Conservation (phyloP, 2,888 invertebrate genomes). For the Rhamnusium bicolor region DNA sequence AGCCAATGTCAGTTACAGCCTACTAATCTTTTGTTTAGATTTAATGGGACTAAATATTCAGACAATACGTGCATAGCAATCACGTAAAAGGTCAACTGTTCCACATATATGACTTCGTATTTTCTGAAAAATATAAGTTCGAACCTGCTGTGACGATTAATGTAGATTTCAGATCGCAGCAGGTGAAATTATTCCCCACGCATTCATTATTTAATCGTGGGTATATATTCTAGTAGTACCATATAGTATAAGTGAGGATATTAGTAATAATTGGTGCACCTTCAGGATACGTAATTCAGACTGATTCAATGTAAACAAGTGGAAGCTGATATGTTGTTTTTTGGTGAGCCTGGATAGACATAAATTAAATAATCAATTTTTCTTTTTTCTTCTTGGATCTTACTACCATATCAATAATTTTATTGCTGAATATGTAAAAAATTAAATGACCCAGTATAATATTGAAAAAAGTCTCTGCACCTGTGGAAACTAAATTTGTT, state of each 20-base stretch:
- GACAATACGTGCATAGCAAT: constrained; percentile 20
- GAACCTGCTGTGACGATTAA: constrained; percentile 18
- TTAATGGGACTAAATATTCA: constrained; percentile 23
- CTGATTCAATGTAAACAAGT: not conserved
- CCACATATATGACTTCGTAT: constrained; percentile 25
- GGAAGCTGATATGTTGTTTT: not conserved
- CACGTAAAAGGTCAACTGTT: constrained; percentile 20
- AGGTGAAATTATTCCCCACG: constrained; percentile 19
- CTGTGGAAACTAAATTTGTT: too few species aligned
- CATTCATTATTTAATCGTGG: not conserved
- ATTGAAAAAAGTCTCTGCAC: too few species aligned
- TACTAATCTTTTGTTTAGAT: constrained; percentile 35
- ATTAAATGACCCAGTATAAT: too few species aligned
- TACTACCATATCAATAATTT: too few species aligned
- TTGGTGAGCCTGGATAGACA: too few species aligned
- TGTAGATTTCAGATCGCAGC: constrained; percentile 16
- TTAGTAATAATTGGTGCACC: not conserved
- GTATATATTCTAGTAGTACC: not conserved
- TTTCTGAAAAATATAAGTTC: constrained; percentile 12
- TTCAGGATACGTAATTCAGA: not conserved
- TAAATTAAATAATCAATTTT: too few species aligned
- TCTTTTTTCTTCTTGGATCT: too few species aligned
- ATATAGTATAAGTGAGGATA: not conserved
- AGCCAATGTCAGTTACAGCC: constrained; percentile 33
- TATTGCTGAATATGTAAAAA: too few species aligned